phyloP scores from a whole-genome alignment of 1,140 invertebrate genomes.

The Tetragnatha versicolor region DNA sequence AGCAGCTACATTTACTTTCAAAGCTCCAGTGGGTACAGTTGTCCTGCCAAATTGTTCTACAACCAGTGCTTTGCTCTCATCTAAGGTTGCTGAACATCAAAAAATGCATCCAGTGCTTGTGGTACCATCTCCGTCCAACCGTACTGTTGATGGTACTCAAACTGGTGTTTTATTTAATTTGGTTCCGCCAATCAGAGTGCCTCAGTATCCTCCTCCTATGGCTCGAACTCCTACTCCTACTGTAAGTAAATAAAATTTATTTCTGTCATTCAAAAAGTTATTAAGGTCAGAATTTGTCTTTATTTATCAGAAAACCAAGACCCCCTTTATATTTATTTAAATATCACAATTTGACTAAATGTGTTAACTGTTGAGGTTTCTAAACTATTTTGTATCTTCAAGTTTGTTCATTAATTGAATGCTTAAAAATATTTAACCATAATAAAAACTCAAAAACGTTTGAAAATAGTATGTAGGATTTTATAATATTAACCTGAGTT shows the following conservation, averaged over 20 bases:
- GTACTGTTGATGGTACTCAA: slow-evolving; percentile 40
- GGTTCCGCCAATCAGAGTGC: slow-evolving; percentile 53
- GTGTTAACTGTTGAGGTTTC: neutral
- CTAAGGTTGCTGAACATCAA: slow-evolving; percentile 29
- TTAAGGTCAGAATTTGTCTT: no score
- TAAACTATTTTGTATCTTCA: neutral
- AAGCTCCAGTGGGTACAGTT: slow-evolving; percentile 48
- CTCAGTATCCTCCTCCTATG: slow-evolving; percentile 53
- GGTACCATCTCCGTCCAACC: slow-evolving; percentile 53
- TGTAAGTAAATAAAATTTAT: neutral
- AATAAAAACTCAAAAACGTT: no score
- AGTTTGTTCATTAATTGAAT: no score
- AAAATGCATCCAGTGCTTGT: slow-evolving; percentile 50
- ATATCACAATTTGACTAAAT: no score
- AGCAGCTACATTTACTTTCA: slow-evolving; percentile 45
- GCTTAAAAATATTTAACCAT: no score
- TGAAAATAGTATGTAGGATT: no score
- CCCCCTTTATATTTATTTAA: no score
- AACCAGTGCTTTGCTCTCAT: slow-evolving; percentile 6
- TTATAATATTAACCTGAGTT: no score
- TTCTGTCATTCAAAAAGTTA: no score
- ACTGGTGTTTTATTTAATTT: slow-evolving; percentile 48
- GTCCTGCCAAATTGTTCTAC: slow-evolving; percentile 49
- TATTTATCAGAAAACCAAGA: no score
- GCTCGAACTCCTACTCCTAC: neutral